Conservation (phyloP, 2,888 invertebrate species). For the Yponomeuta evonymella region DNA sequence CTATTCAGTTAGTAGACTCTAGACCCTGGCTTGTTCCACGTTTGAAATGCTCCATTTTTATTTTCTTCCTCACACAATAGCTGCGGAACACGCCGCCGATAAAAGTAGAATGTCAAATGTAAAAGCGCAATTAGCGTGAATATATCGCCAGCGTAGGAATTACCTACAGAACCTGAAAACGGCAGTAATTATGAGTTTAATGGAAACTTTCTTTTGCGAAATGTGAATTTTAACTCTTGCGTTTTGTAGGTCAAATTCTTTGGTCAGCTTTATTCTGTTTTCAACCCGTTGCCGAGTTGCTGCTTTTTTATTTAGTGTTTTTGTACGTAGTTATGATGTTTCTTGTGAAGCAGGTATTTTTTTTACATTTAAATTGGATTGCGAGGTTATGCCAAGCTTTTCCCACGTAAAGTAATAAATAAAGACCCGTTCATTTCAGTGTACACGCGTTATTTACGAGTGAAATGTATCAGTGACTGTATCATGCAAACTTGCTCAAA, state of each 20-base stretch:
- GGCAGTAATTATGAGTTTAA: background rate
- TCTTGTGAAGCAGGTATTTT: background rate
- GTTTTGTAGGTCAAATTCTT: slow-evolving; percentile 4
- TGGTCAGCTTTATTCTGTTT: no score
- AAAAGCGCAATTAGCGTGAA: background rate
- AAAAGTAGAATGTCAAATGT: background rate
- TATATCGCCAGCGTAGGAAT: background rate
- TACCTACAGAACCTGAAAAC: background rate
- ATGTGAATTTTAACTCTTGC: slow-evolving; percentile 4
- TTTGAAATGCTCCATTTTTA: background rate
- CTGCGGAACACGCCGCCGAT: background rate
- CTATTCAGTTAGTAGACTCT: no score
- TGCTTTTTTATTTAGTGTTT: background rate
- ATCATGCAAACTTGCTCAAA: background rate
- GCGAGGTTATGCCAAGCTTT: background rate
- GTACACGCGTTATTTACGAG: background rate
- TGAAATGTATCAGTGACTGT: slow-evolving; percentile 4
- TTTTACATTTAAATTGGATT: slow-evolving; percentile 13
- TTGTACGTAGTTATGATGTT: background rate
- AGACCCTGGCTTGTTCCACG: background rate
- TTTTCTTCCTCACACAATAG: background rate
- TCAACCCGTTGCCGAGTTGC: background rate
- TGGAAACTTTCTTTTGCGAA: background rate
- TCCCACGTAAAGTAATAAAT: background rate
- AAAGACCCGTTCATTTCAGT: background rate